Base-by-base conservation (phyloP, 2,888 invertebrate species). In the Dorcus parallelipipedus region DNA sequence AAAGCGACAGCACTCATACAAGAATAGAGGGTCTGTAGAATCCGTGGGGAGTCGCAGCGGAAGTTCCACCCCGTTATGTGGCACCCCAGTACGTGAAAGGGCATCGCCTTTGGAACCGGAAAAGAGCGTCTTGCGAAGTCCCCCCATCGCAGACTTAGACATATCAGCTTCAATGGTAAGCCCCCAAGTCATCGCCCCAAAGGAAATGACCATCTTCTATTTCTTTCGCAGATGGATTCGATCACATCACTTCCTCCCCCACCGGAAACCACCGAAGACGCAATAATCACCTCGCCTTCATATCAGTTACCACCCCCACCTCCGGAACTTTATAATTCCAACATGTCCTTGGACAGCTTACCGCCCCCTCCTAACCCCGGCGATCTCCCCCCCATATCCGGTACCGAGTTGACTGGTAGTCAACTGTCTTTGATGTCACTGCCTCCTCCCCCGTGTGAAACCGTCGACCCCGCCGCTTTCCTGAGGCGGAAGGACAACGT, bases 261-360 rank as follows among this genome's bases (percentile, higher is more conserved):
- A 2, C 75, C 79, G 8, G 82, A 84, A 63, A 83, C 83, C 49
- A 83, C 84, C 61, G 74, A 77, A 57, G 76, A 79, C 54, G 63
- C 73, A 23, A 69, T 70, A 7, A 59, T 71, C 3, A 83, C 83
- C 53, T 82, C 83, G 8, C 76, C 83, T 9, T 73, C 73, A 9
- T 76, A 76, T 61, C 86, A 88, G 1, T 79, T 87, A 14, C 90
- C 89, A 0, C 89, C 90, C 2, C 91, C 90, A 1, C 90, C 90
- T 0, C 83, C 84, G 2, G 87, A 87, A 67, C 85, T 91, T 81
- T 88, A 90, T 72, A 85, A 89, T 53, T 91, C 91, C 1, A 90
- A 88, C 9, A 79, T 90, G 9, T 91, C 91, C 23, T 76, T 91
- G 42, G 91, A 92, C 67, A 91, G 90, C n/a, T 76, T 91, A 59